Conservation (phyloP, 2,888 invertebrate species). For the Choristoneura rosaceana region DNA sequence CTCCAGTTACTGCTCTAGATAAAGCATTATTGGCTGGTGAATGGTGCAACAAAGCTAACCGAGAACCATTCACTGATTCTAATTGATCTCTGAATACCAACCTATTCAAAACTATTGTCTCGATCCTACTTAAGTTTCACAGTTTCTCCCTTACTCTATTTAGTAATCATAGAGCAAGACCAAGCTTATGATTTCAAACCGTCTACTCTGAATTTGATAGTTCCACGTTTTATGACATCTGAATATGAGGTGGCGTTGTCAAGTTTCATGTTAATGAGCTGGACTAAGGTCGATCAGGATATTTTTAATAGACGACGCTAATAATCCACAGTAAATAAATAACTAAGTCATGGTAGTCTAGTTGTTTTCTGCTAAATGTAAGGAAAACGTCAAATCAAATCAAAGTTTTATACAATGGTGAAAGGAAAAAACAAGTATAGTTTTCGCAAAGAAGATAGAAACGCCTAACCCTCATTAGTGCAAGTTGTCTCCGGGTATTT, state of each 20-base stretch:
- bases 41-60: constrained; percentile 43
- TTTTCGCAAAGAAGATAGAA: too few species aligned
- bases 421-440: too few species aligned
- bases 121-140: not conserved
- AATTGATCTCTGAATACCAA: constrained; percentile 12
- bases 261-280: constrained; percentile 39
- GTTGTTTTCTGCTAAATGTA: too few species aligned
- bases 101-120: not conserved
- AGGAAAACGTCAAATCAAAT: too few species aligned
- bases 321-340: too few species aligned
- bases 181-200: too few species aligned
- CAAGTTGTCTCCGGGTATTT: not conserved
- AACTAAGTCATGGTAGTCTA: too few species aligned
- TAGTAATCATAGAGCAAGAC: not conserved
- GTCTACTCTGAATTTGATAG: not conserved
- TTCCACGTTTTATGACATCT: constrained; percentile 1
- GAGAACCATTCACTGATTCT: constrained; percentile 13
- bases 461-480: too few species aligned
- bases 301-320: too few species aligned
- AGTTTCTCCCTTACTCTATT: not conserved
- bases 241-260: constrained; percentile 18
- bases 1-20: not conserved
- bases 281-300: too few species aligned
- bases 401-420: too few species aligned
- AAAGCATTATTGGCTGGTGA: constrained; percentile 43